Evolutionary conservation across 2,113 vertebrate species (phyloP), one percentile per base, ranked within the genome.

Genomic region (Zosterops japonicus): DNA sequence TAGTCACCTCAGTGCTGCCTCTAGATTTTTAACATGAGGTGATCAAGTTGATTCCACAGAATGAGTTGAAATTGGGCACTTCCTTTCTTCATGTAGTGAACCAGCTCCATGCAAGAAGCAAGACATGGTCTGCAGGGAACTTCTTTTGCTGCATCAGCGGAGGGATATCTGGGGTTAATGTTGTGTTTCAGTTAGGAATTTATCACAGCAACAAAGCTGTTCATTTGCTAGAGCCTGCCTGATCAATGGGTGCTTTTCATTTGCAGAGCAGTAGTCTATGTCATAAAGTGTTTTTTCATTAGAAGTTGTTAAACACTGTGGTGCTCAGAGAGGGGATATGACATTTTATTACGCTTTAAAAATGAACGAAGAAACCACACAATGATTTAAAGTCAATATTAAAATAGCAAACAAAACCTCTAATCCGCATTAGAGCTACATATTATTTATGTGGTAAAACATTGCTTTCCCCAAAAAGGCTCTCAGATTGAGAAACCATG

Each of bases 351-450:
- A 53, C n/a, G 8, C 41, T 94, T 91, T 35, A 39, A 79, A 93
- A 83, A 28, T 28, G 20, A 75, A 3, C 67, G 33, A 18, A 47
- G 31, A 80, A 82, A 65, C 12, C 9, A 50, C 23, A 10, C 25
- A 28, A 11, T 72, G 57, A 39, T 52, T 85, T 71, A 13, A 60
- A 8, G 7, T 90, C 31, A 52, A 1, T 80, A 33, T 80, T 95
- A 52, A 65, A 83, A 72, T 22, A 80, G 41, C 36, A 83, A 70
- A 47, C 44, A 69, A 53, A 83, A 3, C 9, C 2, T 6, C n/a
- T 74, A 53, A 81, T 50, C 46, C 3, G 1, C 0, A 0, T 77
- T 63, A 25, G 11, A 57, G 36, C 23, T 61, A 49, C 35, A 1
- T 88, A 8, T 33, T 59, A 75, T 39, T 87, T 79, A 14, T 1